phyloP scores from a whole-genome alignment of 2,888 invertebrate species.

The Alsophila aescularia region DNA sequence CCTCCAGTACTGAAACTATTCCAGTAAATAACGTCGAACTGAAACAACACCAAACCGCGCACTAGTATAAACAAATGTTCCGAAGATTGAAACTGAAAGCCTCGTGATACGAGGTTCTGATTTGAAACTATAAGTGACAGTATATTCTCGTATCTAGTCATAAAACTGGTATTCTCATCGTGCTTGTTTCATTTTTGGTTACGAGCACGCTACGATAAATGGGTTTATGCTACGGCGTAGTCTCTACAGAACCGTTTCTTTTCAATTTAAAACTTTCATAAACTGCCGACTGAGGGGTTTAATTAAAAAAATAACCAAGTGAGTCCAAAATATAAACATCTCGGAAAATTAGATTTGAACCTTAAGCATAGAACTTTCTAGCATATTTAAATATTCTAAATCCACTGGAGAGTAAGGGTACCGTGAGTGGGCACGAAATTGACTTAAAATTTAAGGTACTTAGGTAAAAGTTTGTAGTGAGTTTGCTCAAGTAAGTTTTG shows the following conservation, averaged over 20 bases:
- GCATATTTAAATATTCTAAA: constrained; percentile 52
- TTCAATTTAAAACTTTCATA: constrained; percentile 22
- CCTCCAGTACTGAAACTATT: constrained; percentile 16
- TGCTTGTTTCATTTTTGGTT: constrained; percentile 5
- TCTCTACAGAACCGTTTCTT: constrained; percentile 16
- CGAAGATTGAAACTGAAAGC: not conserved
- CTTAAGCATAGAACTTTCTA: constrained; percentile 32
- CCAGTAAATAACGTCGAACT: constrained; percentile 5
- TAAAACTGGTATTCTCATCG: not conserved
- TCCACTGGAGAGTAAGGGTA: constrained; percentile 46
- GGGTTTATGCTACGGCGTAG: constrained; percentile 10
- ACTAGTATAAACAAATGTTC: constrained; percentile 9
- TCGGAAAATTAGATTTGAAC: constrained; percentile 29
- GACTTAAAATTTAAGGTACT: constrained; percentile 76
- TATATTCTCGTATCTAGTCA: not conserved
- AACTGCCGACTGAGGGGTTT: constrained; percentile 17
- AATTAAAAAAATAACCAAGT: constrained; percentile 12
- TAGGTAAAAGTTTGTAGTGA: constrained; percentile 62
- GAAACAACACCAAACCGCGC: constrained; percentile 8
- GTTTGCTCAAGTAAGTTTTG: constrained; percentile 60
- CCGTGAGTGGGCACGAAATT: constrained; percentile 60
- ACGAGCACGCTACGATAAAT: constrained; percentile 18
- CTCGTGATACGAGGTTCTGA: not conserved
- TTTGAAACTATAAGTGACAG: not conserved
- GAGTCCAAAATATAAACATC: constrained; percentile 15